A percentile compares a stretch with the other conserved stretches of the same genome.
phyloP scores from a whole-genome alignment of 2,797 vertebrate species.

The Coilia nasus region DNA sequence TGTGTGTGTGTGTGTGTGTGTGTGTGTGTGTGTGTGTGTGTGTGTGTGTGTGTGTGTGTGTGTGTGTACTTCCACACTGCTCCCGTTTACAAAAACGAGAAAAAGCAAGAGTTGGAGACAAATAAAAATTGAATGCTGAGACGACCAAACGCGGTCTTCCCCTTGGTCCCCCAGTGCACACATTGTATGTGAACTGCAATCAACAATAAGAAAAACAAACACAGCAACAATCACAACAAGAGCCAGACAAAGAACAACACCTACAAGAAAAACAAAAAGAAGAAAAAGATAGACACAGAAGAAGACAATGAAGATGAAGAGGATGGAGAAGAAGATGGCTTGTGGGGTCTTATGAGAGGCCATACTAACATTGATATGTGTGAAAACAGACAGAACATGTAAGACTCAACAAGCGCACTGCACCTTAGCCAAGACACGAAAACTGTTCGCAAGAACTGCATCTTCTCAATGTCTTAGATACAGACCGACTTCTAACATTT shows the following conservation, averaged over 20 bases:
- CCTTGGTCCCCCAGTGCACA: background rate
- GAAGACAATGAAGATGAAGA: too few species aligned
- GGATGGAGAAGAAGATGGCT: background rate
- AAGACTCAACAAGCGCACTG: background rate
- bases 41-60: background rate
- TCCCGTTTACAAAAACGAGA: background rate
- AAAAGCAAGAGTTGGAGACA: background rate
- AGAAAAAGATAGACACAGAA: too few species aligned
- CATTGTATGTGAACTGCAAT: background rate
- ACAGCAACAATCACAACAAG: too few species aligned
- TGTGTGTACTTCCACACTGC: background rate
- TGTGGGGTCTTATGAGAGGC: background rate
- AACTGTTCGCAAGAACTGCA: background rate
- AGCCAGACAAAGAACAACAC: too few species aligned
- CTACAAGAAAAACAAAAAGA: too few species aligned
- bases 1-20: background rate
- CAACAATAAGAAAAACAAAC: too few species aligned
- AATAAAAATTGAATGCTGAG: background rate
- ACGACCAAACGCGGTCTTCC: background rate
- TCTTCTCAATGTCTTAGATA: background rate
- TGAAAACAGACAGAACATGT: background rate
- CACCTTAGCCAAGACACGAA: background rate
- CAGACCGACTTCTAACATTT: background rate
- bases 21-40: slow-evolving; percentile 1
- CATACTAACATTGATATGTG: background rate